phyloP scores from a whole-genome alignment of 1,140 invertebrate genomes.

The Eumeta japonica region DNA sequence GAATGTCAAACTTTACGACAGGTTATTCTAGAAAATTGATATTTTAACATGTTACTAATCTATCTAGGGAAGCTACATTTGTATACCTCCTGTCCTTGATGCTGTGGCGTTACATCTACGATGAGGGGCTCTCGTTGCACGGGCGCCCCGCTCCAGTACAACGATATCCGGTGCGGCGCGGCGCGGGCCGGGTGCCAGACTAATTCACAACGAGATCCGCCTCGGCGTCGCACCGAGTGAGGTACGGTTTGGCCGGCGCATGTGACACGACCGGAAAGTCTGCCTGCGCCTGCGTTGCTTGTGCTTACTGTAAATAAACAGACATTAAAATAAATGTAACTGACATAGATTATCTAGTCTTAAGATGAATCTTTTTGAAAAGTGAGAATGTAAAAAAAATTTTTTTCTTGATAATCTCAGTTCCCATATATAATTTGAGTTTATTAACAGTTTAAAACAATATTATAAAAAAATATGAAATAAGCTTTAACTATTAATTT shows the following conservation, averaged over 20 bases:
- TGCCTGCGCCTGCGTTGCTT: conserved; percentile 78
- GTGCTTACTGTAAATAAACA: conserved; percentile 58
- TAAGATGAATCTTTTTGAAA: background rate
- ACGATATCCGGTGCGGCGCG: conserved; percentile 78
- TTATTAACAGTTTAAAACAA: too few relatives aligned
- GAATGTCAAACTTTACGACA: too few relatives aligned
- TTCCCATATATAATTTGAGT: too few relatives aligned
- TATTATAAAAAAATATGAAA: too few relatives aligned
- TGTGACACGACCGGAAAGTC: conserved; percentile 73
- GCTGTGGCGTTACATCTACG: conserved; percentile 59
- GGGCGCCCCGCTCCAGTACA: conserved; percentile 76
- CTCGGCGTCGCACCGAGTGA: conserved; percentile 69
- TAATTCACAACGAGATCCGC: conserved; percentile 73
- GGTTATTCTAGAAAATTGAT: too few relatives aligned
- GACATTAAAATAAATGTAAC: conserved; percentile 6
- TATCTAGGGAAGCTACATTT: background rate
- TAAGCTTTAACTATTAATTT: too few relatives aligned
- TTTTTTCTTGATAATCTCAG: background rate
- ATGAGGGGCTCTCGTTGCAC: conserved; percentile 58
- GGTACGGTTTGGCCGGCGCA: conserved; percentile 79
- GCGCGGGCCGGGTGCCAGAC: conserved; percentile 81
- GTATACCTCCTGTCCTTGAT: conserved; percentile 65
- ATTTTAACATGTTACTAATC: too few relatives aligned
- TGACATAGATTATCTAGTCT: too few relatives aligned
- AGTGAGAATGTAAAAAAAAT: background rate